Conservation (phyloP, 1,140 invertebrate genomes). For the Drosophila murphyi region DNA sequence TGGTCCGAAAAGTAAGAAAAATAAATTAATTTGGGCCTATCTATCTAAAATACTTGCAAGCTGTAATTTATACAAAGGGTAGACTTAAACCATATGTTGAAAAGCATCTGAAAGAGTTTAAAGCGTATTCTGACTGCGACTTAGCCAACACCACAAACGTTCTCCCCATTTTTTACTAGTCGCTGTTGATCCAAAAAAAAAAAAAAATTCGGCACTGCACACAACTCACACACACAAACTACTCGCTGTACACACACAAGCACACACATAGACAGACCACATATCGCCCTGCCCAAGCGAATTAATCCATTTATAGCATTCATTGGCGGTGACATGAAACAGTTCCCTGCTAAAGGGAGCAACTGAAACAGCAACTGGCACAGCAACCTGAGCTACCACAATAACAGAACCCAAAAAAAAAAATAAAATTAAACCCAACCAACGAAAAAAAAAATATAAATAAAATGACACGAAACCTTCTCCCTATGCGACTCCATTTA, state of each 20-base stretch:
- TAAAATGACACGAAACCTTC: background rate
- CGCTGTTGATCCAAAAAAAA: slow-evolving; percentile 35
- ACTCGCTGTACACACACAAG: slow-evolving; percentile 4
- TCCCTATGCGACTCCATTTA: slow-evolving; percentile 51
- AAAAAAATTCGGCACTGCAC: background rate
- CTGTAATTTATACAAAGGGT: no score
- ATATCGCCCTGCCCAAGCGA: slow-evolving; percentile 67
- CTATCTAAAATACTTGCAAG: no score
- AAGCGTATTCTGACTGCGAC: slow-evolving; percentile 20
- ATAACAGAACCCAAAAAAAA: slow-evolving; percentile 3
- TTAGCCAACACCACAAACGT: background rate
- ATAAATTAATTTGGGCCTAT: no score
- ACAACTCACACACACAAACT: slow-evolving; percentile 36
- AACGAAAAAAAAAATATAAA: background rate
- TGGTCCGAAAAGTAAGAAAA: no score
- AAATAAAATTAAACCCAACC: background rate
- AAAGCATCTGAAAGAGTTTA: slow-evolving; percentile 22
- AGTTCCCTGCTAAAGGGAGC: slow-evolving; percentile 11
- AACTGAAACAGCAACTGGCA: slow-evolving; percentile 2
- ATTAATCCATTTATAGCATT: slow-evolving; percentile 80
- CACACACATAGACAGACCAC: slow-evolving; percentile 13
- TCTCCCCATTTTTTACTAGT: slow-evolving; percentile 9
- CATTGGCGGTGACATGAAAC: slow-evolving; percentile 67
- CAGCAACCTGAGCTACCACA: slow-evolving; percentile 20
- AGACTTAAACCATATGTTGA: background rate